Evolutionary conservation across 2,113 vertebrate genomes (phyloP), one percentile per base, ranked within the genome.

Genomic region (Lipophrys pholis): DNA sequence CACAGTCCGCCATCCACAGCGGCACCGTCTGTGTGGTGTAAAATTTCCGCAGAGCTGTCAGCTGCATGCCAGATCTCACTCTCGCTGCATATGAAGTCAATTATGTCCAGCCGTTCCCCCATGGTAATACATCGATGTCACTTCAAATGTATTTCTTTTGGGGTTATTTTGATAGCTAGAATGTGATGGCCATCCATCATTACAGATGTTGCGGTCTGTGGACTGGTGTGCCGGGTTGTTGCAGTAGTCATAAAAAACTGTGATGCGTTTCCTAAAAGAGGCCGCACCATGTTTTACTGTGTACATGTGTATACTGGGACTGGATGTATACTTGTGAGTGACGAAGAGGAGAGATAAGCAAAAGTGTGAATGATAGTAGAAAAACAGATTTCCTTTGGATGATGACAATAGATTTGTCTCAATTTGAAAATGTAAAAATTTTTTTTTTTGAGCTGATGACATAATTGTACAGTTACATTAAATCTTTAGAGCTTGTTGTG

Each of bases 151-250:
- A 50, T 86, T 87, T 89, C 75, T 84, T 90, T 76, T 78, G 53
- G 70, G 71, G 75, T 78, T 82, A 11, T 70, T 73, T 71, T 75
- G 73, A 86, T 83, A 81, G 85, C 62, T 86, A 71, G 83, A 72
- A 78, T 82, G 75, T 87, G 87, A 90, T 81, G 73, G 76, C 67
- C 75, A 81, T 91, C 82, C 69, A 76, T 91, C 83, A 80, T 76
- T 84, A 73, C 83, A 78, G 60, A 80, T 83, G 82, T 76, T 86
- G 76, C 57, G 69, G 70, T 85, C 69, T 85, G 36, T 56, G 35
- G 66, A 36, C 62, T 78, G 71, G 62, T 59, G 42, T 89, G 76
- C 87, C 76, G 78, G 63, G 53, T 68, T 54, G 68, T 81, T 74
- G 68, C 58, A 73, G 69, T 54, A 46, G 62, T 77, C 61, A 38